Evolutionary conservation across 2,113 vertebrate genomes (phyloP), one percentile per base, ranked within the genome.

Genomic region (Triplophysa siluroides): DNA sequence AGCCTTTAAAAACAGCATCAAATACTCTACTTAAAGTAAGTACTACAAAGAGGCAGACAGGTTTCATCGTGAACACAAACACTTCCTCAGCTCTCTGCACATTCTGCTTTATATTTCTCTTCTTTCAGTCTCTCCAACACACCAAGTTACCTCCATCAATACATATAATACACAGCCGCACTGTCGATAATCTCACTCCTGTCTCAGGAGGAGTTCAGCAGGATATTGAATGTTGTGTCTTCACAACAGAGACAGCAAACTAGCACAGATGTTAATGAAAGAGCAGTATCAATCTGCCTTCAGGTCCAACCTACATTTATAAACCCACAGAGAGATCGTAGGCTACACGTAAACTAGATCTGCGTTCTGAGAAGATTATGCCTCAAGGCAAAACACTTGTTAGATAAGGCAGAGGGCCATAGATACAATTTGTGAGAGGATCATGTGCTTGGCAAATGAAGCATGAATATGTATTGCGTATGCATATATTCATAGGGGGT

Each of bases 381-480:
- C 77, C 88, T 79, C 4, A 47, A 78, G 83, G 86, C 83, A 78
- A 77, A 65, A 54, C 69, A 76, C 80, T 81, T 84, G 62, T 87
- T 68, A 83, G 85, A 90, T 86, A 79, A 86, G 79, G 86, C 82
- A 62, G 58, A 83, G 62, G 62, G 81, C 67, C 24, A 45, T 43
- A 65, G 75, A 67, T 87, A 82, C 81, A 85, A 83, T 24, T n/a
- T 75, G 77, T 50, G 69, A 80, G 76, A 14, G 54, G 79, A 23
- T 45, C 41, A 47, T n/a, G 41, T 26, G 14, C n/a, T 61, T 74
- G 38, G 16, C 21, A 75, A 47, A 45, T 18, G 9, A 21, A 47
- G 23, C 21, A 11, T 62, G 56, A 75, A 24, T 45, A 62, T 62
- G n/a, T 26, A 75, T 26, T 65, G 21, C 47, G 60, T 33, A 19